Conservation (phyloP, 2,888 invertebrate genomes). For the Caenorhabditis sp. region DNA sequence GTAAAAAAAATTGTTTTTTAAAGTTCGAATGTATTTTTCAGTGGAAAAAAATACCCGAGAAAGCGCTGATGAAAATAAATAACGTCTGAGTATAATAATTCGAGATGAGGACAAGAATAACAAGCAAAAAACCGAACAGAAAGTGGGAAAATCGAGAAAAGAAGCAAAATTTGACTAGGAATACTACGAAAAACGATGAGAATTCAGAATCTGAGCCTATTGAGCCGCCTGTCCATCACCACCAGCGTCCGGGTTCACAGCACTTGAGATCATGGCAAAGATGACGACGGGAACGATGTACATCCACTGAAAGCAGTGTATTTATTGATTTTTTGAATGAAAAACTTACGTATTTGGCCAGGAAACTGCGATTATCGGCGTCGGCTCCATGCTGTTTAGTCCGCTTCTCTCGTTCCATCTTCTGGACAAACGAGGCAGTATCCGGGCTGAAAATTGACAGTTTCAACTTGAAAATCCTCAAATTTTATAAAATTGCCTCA, state of each 20-base stretch:
- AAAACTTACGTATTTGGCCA: constrained; percentile 95
- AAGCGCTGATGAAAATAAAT: neutral
- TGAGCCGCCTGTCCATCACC: constrained; percentile 55
- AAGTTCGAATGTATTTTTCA: constrained; percentile 5
- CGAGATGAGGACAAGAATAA: too few species aligned
- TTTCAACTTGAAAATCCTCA: too few species aligned
- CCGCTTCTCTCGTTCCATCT: constrained; percentile 92
- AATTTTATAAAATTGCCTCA: too few species aligned
- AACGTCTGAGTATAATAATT: neutral
- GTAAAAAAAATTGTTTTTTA: constrained; percentile 9
- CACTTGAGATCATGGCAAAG: constrained; percentile 92
- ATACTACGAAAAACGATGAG: neutral
- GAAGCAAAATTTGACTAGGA: constrained; percentile 5
- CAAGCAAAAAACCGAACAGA: neutral
- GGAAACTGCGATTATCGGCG: constrained; percentile 93
- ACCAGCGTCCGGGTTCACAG: constrained; percentile 88
- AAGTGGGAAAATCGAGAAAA: neutral
- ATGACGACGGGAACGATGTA: constrained; percentile 96
- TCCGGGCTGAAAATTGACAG: constrained; percentile 89
- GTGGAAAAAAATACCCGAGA: constrained; percentile 15
- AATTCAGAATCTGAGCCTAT: too few species aligned
- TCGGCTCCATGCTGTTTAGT: constrained; percentile 89
- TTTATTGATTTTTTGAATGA: neutral
- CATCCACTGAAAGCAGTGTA: constrained; percentile 92
- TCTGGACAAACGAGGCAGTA: constrained; percentile 95